Base-by-base conservation (phyloP, 2,113 vertebrate genomes). In the Himantopus leucocephalus region DNA sequence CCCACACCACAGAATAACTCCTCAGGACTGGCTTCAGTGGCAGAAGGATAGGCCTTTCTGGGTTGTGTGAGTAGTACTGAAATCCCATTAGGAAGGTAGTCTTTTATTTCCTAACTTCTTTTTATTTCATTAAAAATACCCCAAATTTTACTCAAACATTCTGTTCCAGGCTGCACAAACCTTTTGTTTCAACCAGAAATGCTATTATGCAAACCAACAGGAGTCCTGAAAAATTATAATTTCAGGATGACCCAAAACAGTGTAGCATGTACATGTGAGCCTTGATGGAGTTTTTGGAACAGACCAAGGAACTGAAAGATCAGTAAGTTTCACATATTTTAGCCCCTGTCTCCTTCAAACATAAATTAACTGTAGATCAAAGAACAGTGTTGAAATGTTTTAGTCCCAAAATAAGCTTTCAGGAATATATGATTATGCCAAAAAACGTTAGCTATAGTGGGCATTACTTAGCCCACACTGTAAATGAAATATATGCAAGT, bases 361-460 rank as follows among this genome's bases (percentile, higher is more conserved):
- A 82, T 53, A 90, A 85, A 95, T 92, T 90, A 90, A 66, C 32
- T 73, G 12, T 50, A 76, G 45, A 87, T 94, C 74, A 91, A 97
- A 92, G 77, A 67, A 80, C 6, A 94, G 43, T 32, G 30, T 24
- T 85, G 73, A 94, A 96, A 76, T 37, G 8, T 62, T 93, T 95
- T 87, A 93, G 58, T 91, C 66, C 7, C 45, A 79, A 95, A 95
- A 95, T 79, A 91, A 87, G 47, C 70, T 92, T 82, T 92, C 53
- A 91, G 39, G 73, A 87, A 62, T 86, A 75, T 66, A 78, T 48
- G 53, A 70, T 72, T 60, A 48, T 91, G 80, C 55, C 88, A 94
- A 91, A 95, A 95, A 94, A 55, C 66, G 55, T 95, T 95, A 95
- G 35, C 34, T 78, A 21, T 32, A 84, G 68, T 75, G 66, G 52